These are phyloP conservation scores for Stramonita haemastoma DNA, from an alignment of 2,888 invertebrate genomes.

Conservation along the genomic window DNA sequence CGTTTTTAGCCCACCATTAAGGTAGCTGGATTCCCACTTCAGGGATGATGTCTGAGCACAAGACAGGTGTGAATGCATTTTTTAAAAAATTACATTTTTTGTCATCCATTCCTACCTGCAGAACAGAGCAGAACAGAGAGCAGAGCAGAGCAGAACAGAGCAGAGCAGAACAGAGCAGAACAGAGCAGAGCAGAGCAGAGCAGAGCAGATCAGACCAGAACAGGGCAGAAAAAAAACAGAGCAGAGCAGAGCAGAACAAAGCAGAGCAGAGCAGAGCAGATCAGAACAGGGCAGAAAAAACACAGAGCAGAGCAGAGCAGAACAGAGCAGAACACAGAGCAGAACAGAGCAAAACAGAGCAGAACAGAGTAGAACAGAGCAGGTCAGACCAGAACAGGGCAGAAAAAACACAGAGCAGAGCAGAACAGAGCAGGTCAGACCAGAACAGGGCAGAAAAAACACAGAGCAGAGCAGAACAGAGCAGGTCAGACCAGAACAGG, in stretches of 20 bases:
- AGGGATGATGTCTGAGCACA: no score
- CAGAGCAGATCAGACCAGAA: not conserved
- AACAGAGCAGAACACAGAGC: not conserved
- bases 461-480: not conserved
- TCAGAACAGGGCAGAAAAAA: no score
- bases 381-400: not conserved
- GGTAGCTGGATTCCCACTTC: no score
- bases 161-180: not conserved
- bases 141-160: not conserved
- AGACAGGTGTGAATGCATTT: no score
- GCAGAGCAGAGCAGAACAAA: not conserved
- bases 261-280: not conserved
- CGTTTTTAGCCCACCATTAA: no score
- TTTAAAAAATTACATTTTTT: no score
- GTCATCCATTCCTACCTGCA: no score
- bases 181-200: not conserved
- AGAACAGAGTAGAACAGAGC: not conserved
- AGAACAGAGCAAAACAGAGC: not conserved
- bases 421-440: not conserved
- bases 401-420: not conserved
- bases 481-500: not conserved
- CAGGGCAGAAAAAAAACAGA: not conserved
- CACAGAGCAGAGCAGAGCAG: no score
- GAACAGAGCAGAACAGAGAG: not conserved
- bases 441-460: not conserved